phyloP scores from a whole-genome alignment of 2,888 invertebrate genomes.

The Pammene fasciana region DNA sequence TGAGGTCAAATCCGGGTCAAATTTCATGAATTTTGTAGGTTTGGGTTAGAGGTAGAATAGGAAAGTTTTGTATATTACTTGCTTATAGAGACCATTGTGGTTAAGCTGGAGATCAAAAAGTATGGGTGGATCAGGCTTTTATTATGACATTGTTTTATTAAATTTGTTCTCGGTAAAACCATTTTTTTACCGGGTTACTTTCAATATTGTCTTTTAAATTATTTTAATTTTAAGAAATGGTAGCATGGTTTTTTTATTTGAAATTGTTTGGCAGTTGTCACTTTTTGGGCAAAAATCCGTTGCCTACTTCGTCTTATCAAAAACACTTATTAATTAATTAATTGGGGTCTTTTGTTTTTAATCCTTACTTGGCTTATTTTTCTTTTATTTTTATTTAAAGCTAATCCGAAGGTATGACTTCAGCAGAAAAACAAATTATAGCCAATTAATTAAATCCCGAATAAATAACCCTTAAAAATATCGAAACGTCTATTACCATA shows the following conservation, averaged over 20 bases:
- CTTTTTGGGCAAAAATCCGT: no score
- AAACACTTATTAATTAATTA: background rate
- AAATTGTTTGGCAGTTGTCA: no score
- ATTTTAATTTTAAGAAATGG: no score
- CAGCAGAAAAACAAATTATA: background rate
- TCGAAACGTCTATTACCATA: conserved; percentile 9
- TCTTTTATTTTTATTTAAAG: background rate
- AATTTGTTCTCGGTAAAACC: no score
- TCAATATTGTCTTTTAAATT: no score
- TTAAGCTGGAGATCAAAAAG: no score
- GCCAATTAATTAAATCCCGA: conserved; percentile 9
- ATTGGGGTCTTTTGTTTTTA: background rate
- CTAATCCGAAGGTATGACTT: background rate
- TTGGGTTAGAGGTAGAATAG: background rate
- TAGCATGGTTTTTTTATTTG: no score
- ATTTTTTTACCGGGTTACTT: no score
- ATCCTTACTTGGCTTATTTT: background rate
- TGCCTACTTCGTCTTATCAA: background rate
- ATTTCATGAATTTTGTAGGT: background rate
- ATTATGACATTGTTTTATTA: no score
- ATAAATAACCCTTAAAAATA: conserved; percentile 10
- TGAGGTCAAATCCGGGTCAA: conserved; percentile 18
- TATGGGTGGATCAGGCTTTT: no score
- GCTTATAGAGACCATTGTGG: background rate
- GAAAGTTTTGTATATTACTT: background rate